Base-by-base conservation (phyloP, 2,888 invertebrate species). In the Drosophila birchii region DNA sequence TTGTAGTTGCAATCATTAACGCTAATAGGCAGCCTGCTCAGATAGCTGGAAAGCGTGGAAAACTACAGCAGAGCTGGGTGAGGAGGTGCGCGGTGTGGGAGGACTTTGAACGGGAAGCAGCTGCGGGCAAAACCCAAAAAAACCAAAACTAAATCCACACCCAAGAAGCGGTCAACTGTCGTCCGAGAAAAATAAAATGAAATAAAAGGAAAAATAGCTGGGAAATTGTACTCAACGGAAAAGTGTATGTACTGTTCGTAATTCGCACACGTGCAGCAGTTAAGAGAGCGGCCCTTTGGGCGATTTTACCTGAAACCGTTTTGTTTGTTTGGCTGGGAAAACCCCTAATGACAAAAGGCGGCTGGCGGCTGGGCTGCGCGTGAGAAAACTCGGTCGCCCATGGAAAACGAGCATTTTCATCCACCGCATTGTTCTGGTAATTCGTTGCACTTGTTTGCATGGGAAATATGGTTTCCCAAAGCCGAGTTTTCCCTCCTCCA, bases 371-470 rank as follows among this genome's bases (percentile, higher is more conserved):
- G 43, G 16, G 51, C 51, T 53, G 51, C 51, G 51, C 86, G 86
- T 86, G 86, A 86, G 86, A 86, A 85, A 88, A 88, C 76, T 83
- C 78, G 78, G 75, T 78, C 69, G 72, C n/a, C 44, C 36, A 36
- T 45, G 41, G 47, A 59, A 44, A 29, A 62, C 57, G 53, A 69
- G 75, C 72, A 80, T 72, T 82, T 78, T 78, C 75, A 68, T 62
- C 59, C 53, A 63, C 44, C 47, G 34, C 45, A 77, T 64, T 73
- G 53, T 64, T 59, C 57, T 76, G 62, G 79, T 71, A 71, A 80
- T 83, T 82, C 78, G 88, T 76, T 86, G 86, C 86, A 86, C 86
- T 86, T 86, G 86, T 88, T 88, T 86, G 80, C 87, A 81, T 86
- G 86, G 82, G 85, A 88, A 86, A 80, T 75, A 64, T 67, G 69